Percentiles rank a stretch among this genome's conserved stretches.
These are phyloP conservation scores for Zootoca vivipara DNA, from an alignment of 2,113 vertebrate species.

Conservation along the genomic window DNA sequence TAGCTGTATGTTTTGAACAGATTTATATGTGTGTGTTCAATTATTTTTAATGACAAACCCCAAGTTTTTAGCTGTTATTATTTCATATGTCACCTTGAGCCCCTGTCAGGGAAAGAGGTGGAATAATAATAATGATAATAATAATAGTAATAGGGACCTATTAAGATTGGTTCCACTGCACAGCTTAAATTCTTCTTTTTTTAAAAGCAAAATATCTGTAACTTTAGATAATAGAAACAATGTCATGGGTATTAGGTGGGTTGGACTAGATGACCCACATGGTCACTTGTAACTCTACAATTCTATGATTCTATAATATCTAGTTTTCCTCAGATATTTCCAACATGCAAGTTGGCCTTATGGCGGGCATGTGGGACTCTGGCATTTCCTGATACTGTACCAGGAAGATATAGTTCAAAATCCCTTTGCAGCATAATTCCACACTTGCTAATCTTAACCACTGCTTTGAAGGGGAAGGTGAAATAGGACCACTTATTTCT, in stretches of 20 bases:
- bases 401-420: background rate
- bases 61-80: too few species aligned
- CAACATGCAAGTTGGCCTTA: background rate
- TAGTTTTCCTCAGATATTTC: background rate
- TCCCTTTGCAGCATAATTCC: background rate
- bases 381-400: background rate
- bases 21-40: too few species aligned
- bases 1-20: too few species aligned
- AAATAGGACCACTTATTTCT: background rate
- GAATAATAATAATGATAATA: too few species aligned
- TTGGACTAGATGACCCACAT: too few species aligned
- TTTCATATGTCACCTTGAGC: too few species aligned
- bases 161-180: slow-evolving; percentile 30
- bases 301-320: background rate
- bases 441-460: background rate
- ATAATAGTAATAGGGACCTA: too few species aligned
- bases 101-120: too few species aligned
- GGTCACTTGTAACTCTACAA: too few species aligned
- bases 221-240: too few species aligned
- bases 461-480: background rate
- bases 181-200: background rate
- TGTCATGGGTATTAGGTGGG: too few species aligned
- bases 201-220: background rate
- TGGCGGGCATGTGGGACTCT: background rate
- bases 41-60: too few species aligned